A percentile compares a stretch with the other conserved stretches of the same genome.
Evolutionary conservation across 1,140 invertebrate genomes (phyloP).

Genomic region (Phortica variegata): DNA sequence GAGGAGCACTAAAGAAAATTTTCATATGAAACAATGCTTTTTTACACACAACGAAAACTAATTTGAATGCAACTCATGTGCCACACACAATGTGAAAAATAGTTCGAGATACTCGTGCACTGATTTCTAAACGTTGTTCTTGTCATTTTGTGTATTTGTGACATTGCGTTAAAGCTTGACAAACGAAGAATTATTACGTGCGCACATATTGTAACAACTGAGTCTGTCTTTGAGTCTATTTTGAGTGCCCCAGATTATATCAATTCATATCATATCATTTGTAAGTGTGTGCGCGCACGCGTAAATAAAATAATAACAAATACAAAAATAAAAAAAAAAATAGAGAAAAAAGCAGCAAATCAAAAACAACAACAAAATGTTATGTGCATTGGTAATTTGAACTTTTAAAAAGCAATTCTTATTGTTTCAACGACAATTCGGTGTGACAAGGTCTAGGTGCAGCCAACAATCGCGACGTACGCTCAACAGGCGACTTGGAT

Average conservation of each 20-base stretch:
- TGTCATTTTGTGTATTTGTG: no score
- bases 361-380: constrained; percentile 6
- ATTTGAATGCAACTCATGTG: no score
- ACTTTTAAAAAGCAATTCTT: constrained; percentile 24
- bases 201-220: constrained; percentile 9
- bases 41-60: no score
- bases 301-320: constrained; percentile 18
- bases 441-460: not conserved
- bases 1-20: no score
- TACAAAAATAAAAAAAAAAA: constrained; percentile 11
- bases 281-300: constrained; percentile 13
- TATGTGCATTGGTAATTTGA: constrained; percentile 23
- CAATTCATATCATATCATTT: constrained; percentile 39
- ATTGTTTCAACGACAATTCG: constrained; percentile 37
- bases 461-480: not conserved
- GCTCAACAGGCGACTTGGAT: not conserved
- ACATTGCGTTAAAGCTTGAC: no score
- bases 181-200: constrained; percentile 14
- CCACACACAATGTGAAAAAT: no score
- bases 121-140: no score
- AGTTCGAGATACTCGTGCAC: no score
- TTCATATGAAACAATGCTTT: no score
- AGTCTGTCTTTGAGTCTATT: constrained; percentile 5
- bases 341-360: not conserved
- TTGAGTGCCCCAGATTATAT: constrained; percentile 45